phyloP scores from a whole-genome alignment of 64 coral and sea anemone genomes.

The Montipora cactus region DNA sequence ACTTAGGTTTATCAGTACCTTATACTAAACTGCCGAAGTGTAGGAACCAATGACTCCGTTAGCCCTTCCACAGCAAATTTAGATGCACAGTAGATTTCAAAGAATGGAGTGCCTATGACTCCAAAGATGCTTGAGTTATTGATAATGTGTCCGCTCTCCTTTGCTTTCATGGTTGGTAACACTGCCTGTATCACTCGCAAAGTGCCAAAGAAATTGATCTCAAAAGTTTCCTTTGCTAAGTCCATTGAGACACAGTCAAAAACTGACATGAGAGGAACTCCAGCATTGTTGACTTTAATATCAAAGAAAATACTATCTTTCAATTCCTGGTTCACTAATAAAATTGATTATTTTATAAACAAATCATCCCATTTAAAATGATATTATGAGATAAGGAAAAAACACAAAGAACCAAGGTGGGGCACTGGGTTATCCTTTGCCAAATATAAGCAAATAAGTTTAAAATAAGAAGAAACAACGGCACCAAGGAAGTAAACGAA shows the following conservation, averaged over 20 bases:
- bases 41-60: conserved; percentile 42
- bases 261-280: neutral
- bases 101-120: conserved; percentile 33
- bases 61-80: conserved; percentile 76
- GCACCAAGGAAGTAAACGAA: too few relatives aligned
- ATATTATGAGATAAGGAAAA: too few relatives aligned
- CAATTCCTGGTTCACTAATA: too few relatives aligned
- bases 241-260: conserved; percentile 46
- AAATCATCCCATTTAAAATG: too few relatives aligned
- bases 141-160: conserved; percentile 37
- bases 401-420: too few relatives aligned
- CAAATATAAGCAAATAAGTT: too few relatives aligned
- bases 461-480: too few relatives aligned
- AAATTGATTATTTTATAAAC: too few relatives aligned
- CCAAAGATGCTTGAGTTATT: conserved; percentile 55
- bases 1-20: conserved; percentile 11
- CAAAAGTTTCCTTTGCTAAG: conserved; percentile 29
- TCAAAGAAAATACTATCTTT: too few relatives aligned
- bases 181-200: conserved; percentile 47
- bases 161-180: conserved; percentile 54
- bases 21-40: conserved; percentile 67
- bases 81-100: conserved; percentile 60
- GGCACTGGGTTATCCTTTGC: too few relatives aligned
- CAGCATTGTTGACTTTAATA: conserved; percentile 58
- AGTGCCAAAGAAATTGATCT: conserved; percentile 56